phyloP scores from a whole-genome alignment of 2,888 invertebrate genomes.

The Apotomis turbidana region DNA sequence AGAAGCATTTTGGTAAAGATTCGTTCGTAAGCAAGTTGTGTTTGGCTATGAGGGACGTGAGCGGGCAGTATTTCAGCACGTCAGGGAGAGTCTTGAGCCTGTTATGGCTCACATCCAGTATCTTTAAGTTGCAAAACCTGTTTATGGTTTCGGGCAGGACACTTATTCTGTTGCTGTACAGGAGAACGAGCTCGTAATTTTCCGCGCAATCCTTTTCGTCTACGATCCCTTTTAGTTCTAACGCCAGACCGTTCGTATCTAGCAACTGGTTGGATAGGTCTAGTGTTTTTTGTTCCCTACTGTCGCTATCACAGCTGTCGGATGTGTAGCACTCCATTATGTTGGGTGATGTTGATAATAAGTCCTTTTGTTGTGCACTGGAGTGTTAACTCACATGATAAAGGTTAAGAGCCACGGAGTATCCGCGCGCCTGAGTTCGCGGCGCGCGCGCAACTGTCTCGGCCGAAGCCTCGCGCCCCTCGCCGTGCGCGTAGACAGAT shows the following conservation, averaged over 20 bases:
- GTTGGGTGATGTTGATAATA: slow-evolving; percentile 35
- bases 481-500: slow-evolving; percentile 38
- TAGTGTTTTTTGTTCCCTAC: slow-evolving; percentile 87
- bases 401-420: slow-evolving; percentile 42
- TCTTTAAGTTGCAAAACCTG: slow-evolving; percentile 89
- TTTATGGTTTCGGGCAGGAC: slow-evolving; percentile 86
- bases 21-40: slow-evolving; percentile 94
- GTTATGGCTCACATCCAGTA: slow-evolving; percentile 95
- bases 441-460: slow-evolving; percentile 77
- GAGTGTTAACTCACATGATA: slow-evolving; percentile 60
- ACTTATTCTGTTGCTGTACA: slow-evolving; percentile 93
- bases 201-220: slow-evolving; percentile 84
- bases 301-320: slow-evolving; percentile 92
- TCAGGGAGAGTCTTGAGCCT: slow-evolving; percentile 90
- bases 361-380: slow-evolving; percentile 40
- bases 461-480: slow-evolving; percentile 29
- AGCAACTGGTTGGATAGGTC: slow-evolving; percentile 84
- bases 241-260: slow-evolving; percentile 82
- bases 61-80: slow-evolving; percentile 88
- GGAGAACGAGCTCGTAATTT: slow-evolving; percentile 88
- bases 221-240: slow-evolving; percentile 85
- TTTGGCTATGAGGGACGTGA: slow-evolving; percentile 92
- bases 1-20: slow-evolving; percentile 94
- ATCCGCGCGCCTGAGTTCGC: slow-evolving; percentile 53
- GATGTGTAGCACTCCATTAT: slow-evolving; percentile 92